These are phyloP conservation scores for Euzophera pinguis DNA, from an alignment of 2,888 invertebrate genomes.

Conservation along the genomic window DNA sequence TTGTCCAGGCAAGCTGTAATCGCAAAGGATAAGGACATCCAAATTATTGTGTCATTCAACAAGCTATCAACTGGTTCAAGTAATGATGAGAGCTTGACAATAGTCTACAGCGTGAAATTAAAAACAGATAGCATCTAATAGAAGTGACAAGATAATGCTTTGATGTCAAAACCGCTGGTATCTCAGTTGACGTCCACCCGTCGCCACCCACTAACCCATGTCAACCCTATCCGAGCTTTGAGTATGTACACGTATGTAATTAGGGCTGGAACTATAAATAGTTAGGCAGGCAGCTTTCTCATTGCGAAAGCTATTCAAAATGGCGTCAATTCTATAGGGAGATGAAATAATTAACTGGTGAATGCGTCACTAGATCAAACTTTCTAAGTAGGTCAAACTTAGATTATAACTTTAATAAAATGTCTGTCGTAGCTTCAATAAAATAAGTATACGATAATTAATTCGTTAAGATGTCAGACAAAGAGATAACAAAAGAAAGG, in stretches of 20 bases:
- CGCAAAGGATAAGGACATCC: no score
- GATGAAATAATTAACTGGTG: neutral
- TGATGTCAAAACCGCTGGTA: neutral
- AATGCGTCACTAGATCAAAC: neutral
- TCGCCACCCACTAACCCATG: constrained; percentile 2
- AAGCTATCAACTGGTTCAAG: neutral
- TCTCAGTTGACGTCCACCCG: neutral
- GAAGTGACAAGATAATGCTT: neutral
- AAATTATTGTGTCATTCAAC: neutral
- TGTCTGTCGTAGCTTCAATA: neutral
- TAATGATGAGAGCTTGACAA: no score
- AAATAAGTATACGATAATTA: neutral
- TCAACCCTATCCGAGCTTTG: neutral
- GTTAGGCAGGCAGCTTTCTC: neutral
- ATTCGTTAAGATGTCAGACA: no score
- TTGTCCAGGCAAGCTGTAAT: neutral
- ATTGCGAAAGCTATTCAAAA: neutral
- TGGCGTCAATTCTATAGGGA: neutral
- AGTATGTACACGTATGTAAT: neutral
- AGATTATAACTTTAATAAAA: neutral
- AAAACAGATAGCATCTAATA: neutral
- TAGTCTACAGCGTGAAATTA: constrained; percentile 2
- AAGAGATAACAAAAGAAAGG: no score
- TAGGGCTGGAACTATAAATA: constrained; percentile 7
- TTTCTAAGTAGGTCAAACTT: neutral